Percentiles rank a stretch among this genome's conserved stretches.
These are phyloP conservation scores for Erebia ligea DNA, from an alignment of 2,888 invertebrate genomes.

Conservation along the genomic window DNA sequence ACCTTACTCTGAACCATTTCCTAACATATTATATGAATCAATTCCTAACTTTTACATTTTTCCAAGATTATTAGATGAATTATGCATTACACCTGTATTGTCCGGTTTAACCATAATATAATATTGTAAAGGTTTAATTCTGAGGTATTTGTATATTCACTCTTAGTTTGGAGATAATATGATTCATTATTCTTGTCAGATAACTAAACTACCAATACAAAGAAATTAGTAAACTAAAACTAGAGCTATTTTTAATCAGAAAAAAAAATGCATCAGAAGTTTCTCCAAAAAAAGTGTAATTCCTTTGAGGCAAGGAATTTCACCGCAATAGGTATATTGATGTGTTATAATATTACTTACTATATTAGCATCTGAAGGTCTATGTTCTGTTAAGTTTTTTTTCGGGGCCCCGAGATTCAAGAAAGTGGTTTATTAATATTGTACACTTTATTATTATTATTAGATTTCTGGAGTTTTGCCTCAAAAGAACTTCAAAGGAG, in stretches of 20 bases:
- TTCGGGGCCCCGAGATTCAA: not conserved
- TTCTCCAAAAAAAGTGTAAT: not conserved
- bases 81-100: too few relatives aligned
- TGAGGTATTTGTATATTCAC: too few relatives aligned
- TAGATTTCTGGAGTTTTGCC: slow-evolving; percentile 1
- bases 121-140: too few relatives aligned
- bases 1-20: too few relatives aligned
- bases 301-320: not conserved
- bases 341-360: not conserved
- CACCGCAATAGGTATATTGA: not conserved
- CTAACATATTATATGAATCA: too few relatives aligned
- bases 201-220: not conserved
- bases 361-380: too few relatives aligned
- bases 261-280: not conserved
- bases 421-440: not conserved
- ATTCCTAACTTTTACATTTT: too few relatives aligned
- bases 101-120: too few relatives aligned
- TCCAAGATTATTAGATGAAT: too few relatives aligned
- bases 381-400: not conserved
- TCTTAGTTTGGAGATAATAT: not conserved
- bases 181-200: not conserved
- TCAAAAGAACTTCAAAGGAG: slow-evolving; percentile 5
- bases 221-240: not conserved
- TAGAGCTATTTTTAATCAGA: not conserved
- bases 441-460: not conserved